Evolutionary conservation across 2,113 vertebrate species (phyloP), one percentile per base, ranked within the genome.

Genomic region (Ailurus styani): DNA sequence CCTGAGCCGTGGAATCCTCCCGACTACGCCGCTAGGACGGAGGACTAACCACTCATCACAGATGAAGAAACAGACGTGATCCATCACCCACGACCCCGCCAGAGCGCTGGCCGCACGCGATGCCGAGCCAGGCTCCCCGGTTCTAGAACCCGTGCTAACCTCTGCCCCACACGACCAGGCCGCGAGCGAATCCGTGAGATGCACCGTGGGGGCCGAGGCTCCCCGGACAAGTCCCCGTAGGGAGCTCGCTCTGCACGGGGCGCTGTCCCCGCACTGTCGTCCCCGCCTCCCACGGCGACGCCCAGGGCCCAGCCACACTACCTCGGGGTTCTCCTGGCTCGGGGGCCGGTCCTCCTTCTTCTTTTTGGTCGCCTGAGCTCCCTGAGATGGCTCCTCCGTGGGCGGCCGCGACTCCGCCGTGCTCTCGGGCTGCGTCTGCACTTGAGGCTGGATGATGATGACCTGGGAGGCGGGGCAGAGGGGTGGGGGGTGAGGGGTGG

Each of bases 371-470:
- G 99, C 98, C 86, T 98, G 98, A 3, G 98, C 98, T 97, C 99
- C 96, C 96, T 99, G 99, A 95, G 99, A 97, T 66, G 98, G 98
- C 93, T 99, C 99, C 98, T 99, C 99, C 29, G 99, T 96, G 95
- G 99, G 98, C 47, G 99, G 98, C 98, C 99, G 99, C 5, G 99
- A 98, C 97, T 99, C 99, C 27, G 97, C 98, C 91, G 98, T 98
- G 97, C 91, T 98, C 96, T 98, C 99, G 3, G 99, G 98, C 95
- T 99, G 99, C 3, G 98, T 98, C 98, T 99, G 99, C 88, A 99
- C 99, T 99, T 99, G 99, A 31, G 99, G 99, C 98, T 99, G 99
- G 98, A 99, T 99, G 91, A 99, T 99, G 97, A 99, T 99, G 98
- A 99, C 99, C 99, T 99, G 98, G 34, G 88, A 97, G 84, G 91